phyloP scores from a whole-genome alignment of 2,888 invertebrate genomes.

The Philopedon plagiatum region DNA sequence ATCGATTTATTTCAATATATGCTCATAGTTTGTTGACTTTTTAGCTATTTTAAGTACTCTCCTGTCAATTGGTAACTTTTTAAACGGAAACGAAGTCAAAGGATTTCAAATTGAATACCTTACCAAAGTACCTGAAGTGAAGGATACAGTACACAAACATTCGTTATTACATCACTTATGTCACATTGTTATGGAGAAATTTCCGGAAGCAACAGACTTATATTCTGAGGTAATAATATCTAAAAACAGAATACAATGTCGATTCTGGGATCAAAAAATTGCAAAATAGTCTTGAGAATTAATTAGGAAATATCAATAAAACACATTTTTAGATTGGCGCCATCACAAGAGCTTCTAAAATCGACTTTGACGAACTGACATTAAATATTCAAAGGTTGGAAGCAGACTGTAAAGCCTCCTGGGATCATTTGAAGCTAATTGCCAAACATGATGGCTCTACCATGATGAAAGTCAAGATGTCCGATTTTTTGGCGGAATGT shows the following conservation, averaged over 20 bases:
- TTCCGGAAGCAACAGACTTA: conserved; percentile 94
- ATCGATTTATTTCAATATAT: too few relatives aligned
- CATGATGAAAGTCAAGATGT: conserved; percentile 93
- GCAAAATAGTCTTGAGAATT: too few relatives aligned
- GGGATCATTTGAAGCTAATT: conserved; percentile 96
- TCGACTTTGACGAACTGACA: conserved; percentile 94
- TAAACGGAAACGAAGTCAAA: conserved; percentile 93
- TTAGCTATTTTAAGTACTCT: conserved; percentile 87
- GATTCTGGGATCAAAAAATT: too few relatives aligned
- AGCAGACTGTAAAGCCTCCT: conserved; percentile 96
- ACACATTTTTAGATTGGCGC: conserved; percentile 80
- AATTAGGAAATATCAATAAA: too few relatives aligned
- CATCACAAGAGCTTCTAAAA: conserved; percentile 91
- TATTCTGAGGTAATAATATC: conserved; percentile 93
- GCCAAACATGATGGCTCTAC: conserved; percentile 94
- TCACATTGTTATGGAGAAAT: conserved; percentile 97
- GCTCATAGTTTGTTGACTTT: too few relatives aligned
- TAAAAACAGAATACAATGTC: too few relatives aligned
- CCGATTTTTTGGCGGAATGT: conserved; percentile 96
- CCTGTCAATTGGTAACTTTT: conserved; percentile 95
- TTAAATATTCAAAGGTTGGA: conserved; percentile 91
- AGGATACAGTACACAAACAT: conserved; percentile 99
- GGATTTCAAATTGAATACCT: conserved; percentile 99
- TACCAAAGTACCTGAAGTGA: conserved; percentile 97
- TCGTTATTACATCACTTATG: conserved; percentile 97